These are phyloP conservation scores for Lacerta agilis DNA, from an alignment of 2,797 vertebrate species.

Conservation along the genomic window DNA sequence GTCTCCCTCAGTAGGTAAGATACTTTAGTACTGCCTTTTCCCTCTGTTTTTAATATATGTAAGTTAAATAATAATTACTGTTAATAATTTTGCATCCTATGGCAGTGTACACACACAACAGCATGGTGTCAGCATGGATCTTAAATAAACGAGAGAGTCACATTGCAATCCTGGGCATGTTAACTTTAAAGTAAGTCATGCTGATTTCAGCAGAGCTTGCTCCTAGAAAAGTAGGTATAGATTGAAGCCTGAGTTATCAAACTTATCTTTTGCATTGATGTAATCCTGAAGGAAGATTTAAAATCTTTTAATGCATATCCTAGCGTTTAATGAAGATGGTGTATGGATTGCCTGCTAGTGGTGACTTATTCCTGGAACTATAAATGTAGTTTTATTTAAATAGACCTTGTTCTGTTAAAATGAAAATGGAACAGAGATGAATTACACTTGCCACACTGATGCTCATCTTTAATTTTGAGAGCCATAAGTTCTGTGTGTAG, in stretches of 20 bases:
- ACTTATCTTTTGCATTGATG: slow-evolving; percentile 19
- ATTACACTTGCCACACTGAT: not conserved
- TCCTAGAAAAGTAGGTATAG: not conserved
- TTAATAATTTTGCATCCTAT: not conserved
- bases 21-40: no score
- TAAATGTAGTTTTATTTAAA: not conserved
- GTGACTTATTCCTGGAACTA: not conserved
- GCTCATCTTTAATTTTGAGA: not conserved
- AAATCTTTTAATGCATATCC: not conserved
- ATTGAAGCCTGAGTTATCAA: not conserved
- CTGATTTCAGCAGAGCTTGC: not conserved
- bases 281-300: slow-evolving; percentile 30
- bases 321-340: not conserved
- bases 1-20: no score
- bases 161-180: not conserved
- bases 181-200: not conserved
- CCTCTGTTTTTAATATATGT: no score
- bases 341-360: not conserved
- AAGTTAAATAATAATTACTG: no score
- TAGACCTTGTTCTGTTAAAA: not conserved
- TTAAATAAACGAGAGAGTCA: not conserved
- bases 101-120: slow-evolving; percentile 1
- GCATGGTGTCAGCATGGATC: slow-evolving; percentile 11
- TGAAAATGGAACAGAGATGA: not conserved
- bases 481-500: not conserved